Evolutionary conservation across 2,797 vertebrate genomes (phyloP), one percentile per base, ranked within the genome.

Genomic region (Furcifer pardalis): DNA sequence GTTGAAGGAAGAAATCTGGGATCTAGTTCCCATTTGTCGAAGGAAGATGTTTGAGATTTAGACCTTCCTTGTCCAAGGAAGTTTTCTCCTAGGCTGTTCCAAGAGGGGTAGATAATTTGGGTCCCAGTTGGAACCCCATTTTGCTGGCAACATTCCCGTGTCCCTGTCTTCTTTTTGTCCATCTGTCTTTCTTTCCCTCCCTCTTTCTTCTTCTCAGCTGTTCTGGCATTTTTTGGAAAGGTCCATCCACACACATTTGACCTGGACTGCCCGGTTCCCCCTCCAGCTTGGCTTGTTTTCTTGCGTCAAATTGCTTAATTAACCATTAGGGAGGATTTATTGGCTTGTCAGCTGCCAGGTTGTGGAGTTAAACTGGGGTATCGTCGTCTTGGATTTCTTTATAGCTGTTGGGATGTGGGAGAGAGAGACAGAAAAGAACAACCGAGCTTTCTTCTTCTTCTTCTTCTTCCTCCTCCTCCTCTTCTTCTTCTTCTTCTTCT

Each of bases 261-360:
- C 79, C 84, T 13, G 25, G 76, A n/a, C 73, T 12, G 12, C 6
- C 40, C 19, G 15, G 73, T 73, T 86, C 84, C 65, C 60, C 63
- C 63, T 42, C 49, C 10, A 2, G 63, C 27, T 21, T 2, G 4
- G 21, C 40, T 78, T 78, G 37, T 71, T 62, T 77, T 60, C 79
- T 66, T 81, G 79, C 73, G 79, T 86, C 84, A 86, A 62, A 60
- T 69, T 17, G 13, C 56, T 71, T 86, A 86, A 82, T 81, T 86
- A 86, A 40, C 79, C 40, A 37, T 81, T 40, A 71, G 74, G 79
- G 84, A 82, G 84, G 79, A 81, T 86, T 82, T 86, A 86, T 82
- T 76, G 73, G 79, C 72, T 69, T 69, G 79, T 60, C 78, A 59
- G 49, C 35, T 35, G 1, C 12, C n/a, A 13, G 9, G 19, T 42